Conservation (phyloP, 2,113 vertebrate species). For the Gorsachius goisagi region DNA sequence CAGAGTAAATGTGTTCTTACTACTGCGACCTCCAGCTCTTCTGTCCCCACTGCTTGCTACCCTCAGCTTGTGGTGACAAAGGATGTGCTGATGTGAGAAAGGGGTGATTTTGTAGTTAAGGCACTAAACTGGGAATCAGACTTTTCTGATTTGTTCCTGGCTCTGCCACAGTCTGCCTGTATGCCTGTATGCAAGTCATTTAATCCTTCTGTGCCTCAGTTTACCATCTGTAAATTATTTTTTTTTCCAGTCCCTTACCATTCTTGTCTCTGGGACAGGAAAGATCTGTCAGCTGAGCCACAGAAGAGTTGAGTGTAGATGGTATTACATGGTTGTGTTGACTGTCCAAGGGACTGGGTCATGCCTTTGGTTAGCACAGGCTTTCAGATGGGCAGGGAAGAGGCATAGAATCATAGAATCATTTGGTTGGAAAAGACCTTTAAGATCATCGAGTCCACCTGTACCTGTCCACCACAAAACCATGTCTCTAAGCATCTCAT, state of each 20-base stretch:
- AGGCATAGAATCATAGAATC: background rate
- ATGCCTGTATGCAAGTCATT: background rate
- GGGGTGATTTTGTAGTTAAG: background rate
- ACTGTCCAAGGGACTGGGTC: background rate
- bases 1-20: background rate
- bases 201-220: background rate
- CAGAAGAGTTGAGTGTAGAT: background rate
- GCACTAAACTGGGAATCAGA: background rate
- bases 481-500: too few species aligned
- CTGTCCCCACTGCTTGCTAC: background rate
- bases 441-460: too few species aligned
- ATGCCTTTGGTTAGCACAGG: background rate
- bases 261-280: background rate
- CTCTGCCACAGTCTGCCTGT: background rate
- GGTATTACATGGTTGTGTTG: background rate
- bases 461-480: too few species aligned
- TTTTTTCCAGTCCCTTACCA: background rate
- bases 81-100: background rate
- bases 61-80: background rate
- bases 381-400: background rate
- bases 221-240: background rate
- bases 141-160: background rate
- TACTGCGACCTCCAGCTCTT: background rate
- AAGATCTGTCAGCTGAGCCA: background rate
- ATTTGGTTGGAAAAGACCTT: too few species aligned